Conservation (phyloP, 2,113 vertebrate species). For the Anarrhichthys ocellatus region DNA sequence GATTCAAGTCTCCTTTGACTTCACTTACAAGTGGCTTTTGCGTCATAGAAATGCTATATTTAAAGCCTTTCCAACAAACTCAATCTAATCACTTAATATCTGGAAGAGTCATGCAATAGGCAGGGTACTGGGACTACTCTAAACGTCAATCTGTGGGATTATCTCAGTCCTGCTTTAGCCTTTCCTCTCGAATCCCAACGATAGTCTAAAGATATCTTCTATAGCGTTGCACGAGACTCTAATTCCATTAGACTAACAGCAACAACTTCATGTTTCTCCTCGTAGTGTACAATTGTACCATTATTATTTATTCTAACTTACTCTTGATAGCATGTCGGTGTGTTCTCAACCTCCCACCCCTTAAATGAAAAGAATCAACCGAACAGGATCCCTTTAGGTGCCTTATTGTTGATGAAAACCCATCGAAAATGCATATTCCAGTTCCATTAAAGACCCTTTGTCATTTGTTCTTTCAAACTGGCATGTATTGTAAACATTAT, state of each 20-base stretch:
- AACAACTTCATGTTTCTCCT: constrained; percentile 26
- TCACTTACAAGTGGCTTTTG: neutral
- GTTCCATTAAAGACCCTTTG: constrained; percentile 36
- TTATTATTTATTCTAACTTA: neutral
- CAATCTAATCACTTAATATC: constrained; percentile 34
- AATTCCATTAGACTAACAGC: constrained; percentile 55
- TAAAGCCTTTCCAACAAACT: constrained; percentile 3
- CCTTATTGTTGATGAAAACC: constrained; percentile 32
- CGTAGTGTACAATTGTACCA: neutral
- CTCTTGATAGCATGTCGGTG: neutral
- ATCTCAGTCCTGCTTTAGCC: constrained; percentile 63
- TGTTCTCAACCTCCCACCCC: neutral
- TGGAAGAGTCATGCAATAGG: constrained; percentile 29
- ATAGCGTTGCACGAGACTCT: constrained; percentile 50
- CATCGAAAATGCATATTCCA: constrained; percentile 22
- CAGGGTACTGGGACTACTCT: constrained; percentile 40
- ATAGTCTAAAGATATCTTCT: constrained; percentile 74
- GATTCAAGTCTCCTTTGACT: neutral
- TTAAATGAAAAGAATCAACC: constrained; percentile 25
- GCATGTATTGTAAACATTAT: constrained; percentile 42
- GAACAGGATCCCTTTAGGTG: constrained; percentile 13
- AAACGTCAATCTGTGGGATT: constrained; percentile 74
- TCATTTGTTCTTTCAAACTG: constrained; percentile 8
- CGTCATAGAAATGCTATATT: constrained; percentile 16
- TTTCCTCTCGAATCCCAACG: constrained; percentile 45